phyloP scores from a whole-genome alignment of 2,888 invertebrate species.

The Folsomia candida region DNA sequence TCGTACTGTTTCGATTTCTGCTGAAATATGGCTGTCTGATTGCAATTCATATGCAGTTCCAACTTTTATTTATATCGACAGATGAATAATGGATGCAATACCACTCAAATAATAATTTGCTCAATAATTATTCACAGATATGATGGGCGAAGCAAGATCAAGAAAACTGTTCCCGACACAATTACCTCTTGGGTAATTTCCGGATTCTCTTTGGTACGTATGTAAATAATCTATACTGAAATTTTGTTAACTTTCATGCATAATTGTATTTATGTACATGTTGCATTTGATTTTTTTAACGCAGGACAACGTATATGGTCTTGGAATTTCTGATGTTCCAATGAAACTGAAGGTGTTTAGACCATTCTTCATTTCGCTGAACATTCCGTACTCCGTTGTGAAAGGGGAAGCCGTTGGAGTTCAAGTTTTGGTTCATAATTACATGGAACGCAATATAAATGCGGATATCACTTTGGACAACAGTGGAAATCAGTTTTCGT shows the following conservation, averaged over 20 bases:
- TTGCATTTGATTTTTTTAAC: too few relatives aligned
- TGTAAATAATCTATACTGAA: too few relatives aligned
- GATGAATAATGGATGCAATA: neutral
- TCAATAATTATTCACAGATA: conserved; percentile 53
- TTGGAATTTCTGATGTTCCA: conserved; percentile 67
- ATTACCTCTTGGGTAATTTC: conserved; percentile 81
- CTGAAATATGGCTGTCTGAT: conserved; percentile 2
- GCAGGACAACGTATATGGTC: conserved; percentile 60
- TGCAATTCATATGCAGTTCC: neutral
- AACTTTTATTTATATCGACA: neutral
- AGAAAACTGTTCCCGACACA: conserved; percentile 72
- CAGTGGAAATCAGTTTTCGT: conserved; percentile 74
- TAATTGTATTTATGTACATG: too few relatives aligned
- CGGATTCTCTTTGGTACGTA: conserved; percentile 78
- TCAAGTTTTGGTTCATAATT: conserved; percentile 84
- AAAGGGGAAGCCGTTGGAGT: conserved; percentile 86
- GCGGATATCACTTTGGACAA: conserved; percentile 83
- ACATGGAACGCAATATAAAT: conserved; percentile 71
- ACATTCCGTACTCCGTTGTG: conserved; percentile 83
- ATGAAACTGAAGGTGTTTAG: conserved; percentile 70
- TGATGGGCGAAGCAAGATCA: conserved; percentile 58
- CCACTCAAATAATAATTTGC: too few relatives aligned
- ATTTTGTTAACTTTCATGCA: too few relatives aligned
- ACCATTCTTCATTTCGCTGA: conserved; percentile 79
- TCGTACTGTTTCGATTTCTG: too few relatives aligned